Evolutionary conservation across 1,140 invertebrate genomes (phyloP).

Genomic region (Euwallacea fornicatus): DNA sequence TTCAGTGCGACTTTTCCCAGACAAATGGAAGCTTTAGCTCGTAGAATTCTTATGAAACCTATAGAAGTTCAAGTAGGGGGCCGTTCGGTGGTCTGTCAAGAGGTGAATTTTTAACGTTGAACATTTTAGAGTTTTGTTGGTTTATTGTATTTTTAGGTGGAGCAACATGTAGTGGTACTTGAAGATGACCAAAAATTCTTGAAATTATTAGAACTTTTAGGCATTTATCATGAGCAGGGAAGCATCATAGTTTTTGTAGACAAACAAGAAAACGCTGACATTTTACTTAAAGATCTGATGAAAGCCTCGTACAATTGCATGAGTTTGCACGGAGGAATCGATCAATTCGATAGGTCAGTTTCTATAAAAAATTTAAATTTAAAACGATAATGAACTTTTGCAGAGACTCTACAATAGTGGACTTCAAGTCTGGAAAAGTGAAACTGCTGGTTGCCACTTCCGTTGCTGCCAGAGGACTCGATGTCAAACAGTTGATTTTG

Average conservation of each 20-base stretch:
- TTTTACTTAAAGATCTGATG: slow-evolving; percentile 92
- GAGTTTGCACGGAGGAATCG: slow-evolving; percentile 98
- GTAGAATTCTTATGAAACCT: slow-evolving; percentile 90
- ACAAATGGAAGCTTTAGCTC: slow-evolving; percentile 97
- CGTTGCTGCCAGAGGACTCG: slow-evolving; percentile 94
- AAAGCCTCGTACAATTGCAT: slow-evolving; percentile 95
- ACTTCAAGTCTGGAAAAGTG: slow-evolving; percentile 94
- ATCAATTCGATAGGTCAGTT: slow-evolving; percentile 88
- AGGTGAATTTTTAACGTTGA: slow-evolving; percentile 52
- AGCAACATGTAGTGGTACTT: slow-evolving; percentile 91
- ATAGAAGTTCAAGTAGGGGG: slow-evolving; percentile 99
- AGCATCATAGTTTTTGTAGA: slow-evolving; percentile 98
- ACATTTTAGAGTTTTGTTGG: no score
- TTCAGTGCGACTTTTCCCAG: slow-evolving; percentile 99
- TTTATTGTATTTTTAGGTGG: slow-evolving; percentile 61
- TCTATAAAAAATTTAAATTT: background rate
- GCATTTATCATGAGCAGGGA: slow-evolving; percentile 91
- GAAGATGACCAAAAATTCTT: slow-evolving; percentile 98
- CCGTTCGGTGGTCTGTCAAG: slow-evolving; percentile 95
- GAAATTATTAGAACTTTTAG: slow-evolving; percentile 94
- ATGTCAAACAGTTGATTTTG: slow-evolving; percentile 97
- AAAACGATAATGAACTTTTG: background rate
- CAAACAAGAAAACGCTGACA: slow-evolving; percentile 97
- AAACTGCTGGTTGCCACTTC: slow-evolving; percentile 89
- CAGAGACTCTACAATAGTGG: slow-evolving; percentile 90